A percentile compares a stretch with the other conserved stretches of the same genome.
Conservation (phyloP, 1,140 invertebrate genomes). For the honey bee (Apis mellifera) region DNA sequence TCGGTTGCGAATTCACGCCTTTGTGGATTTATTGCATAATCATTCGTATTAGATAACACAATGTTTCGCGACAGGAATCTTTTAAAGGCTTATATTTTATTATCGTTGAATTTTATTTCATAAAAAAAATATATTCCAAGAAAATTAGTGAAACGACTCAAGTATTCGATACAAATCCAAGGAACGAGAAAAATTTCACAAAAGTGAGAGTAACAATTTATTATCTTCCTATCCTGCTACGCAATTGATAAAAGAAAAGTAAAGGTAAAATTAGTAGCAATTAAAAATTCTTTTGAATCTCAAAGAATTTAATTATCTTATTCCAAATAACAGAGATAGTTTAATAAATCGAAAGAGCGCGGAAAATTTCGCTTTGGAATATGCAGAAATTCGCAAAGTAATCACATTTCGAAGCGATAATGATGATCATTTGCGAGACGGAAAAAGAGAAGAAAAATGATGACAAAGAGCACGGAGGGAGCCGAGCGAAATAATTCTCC, state of each 20-base stretch:
- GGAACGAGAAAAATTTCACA: not conserved
- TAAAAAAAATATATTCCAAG: too few species aligned
- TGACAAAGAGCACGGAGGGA: not conserved
- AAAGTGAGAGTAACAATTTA: too few species aligned
- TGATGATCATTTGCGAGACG: not conserved
- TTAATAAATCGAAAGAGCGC: not conserved
- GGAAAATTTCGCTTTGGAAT: not conserved
- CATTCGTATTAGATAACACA: not conserved
- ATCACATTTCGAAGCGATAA: not conserved
- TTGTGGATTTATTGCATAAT: conserved; percentile 14
- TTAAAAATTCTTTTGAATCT: too few species aligned
- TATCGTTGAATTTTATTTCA: too few species aligned
- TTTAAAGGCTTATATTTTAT: too few species aligned
- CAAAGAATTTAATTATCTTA: too few species aligned
- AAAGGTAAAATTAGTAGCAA: too few species aligned
- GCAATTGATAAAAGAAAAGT: too few species aligned
- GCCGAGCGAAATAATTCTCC: too few species aligned
- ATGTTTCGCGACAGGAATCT: not conserved
- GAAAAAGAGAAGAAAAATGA: not conserved
- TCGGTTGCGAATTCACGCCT: not conserved
- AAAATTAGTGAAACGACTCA: not conserved
- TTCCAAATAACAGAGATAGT: too few species aligned
- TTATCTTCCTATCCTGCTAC: too few species aligned
- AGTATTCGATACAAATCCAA: not conserved
- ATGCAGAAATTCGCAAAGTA: not conserved